Evolutionary conservation across 2,113 vertebrate genomes (phyloP).

Genomic region (Gopherus flavomarginatus): DNA sequence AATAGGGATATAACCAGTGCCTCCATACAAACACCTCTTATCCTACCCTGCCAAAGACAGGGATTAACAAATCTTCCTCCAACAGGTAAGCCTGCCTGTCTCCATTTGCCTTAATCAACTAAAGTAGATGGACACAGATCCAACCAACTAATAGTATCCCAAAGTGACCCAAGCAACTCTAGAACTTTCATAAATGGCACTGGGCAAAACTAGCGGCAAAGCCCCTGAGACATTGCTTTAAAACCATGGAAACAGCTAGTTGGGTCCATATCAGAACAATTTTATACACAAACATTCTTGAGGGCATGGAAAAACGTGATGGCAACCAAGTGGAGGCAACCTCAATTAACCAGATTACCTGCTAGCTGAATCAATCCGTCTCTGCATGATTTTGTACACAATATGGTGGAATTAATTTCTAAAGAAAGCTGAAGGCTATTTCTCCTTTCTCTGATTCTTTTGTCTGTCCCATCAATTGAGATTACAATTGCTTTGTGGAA

Average conservation of each 20-base stretch:
- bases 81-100: neutral
- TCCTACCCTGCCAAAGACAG: neutral
- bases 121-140: neutral
- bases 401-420: neutral
- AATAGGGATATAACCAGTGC: neutral
- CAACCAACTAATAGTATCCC: neutral
- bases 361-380: too few relatives aligned
- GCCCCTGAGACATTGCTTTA: neutral
- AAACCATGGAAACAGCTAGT: neutral
- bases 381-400: neutral
- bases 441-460: neutral
- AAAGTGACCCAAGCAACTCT: neutral
- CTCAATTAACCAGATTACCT: neutral
- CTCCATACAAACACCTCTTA: rapidly evolving
- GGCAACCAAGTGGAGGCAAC: neutral
- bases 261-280: neutral
- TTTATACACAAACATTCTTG: neutral
- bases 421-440: neutral
- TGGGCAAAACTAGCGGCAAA: neutral
- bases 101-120: neutral
- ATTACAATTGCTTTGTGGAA: neutral
- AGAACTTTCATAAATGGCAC: neutral
- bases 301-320: neutral
- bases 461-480: neutral
- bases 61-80: neutral